phyloP scores from a whole-genome alignment of 1,140 invertebrate genomes.

The Solen grandis region DNA sequence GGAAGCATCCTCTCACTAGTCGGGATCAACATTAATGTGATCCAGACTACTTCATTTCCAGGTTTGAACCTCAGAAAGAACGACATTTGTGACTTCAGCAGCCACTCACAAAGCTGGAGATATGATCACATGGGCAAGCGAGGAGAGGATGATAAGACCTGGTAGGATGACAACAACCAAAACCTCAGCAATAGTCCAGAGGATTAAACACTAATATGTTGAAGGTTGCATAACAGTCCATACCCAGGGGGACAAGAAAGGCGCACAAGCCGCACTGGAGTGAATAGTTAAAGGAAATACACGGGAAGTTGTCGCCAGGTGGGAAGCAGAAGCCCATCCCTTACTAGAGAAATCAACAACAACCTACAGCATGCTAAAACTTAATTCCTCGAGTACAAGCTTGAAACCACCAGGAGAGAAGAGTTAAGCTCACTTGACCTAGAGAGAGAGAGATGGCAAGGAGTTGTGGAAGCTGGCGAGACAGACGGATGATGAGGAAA shows the following conservation, averaged over 20 bases:
- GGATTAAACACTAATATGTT: constrained; percentile 31
- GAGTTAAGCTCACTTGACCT: not conserved
- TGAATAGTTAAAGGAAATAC: constrained; percentile 13
- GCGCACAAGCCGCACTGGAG: constrained; percentile 51
- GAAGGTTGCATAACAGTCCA: constrained; percentile 28
- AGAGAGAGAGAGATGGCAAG: constrained; percentile 14
- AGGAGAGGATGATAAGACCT: constrained; percentile 39
- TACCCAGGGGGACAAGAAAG: constrained; percentile 19
- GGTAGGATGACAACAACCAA: constrained; percentile 40
- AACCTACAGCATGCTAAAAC: constrained; percentile 25
- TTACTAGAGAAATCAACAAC: constrained; percentile 26
- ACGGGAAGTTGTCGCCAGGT: constrained; percentile 41
- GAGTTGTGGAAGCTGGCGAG: constrained; percentile 33
- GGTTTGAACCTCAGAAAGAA: not conserved
- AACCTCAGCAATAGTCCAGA: not conserved
- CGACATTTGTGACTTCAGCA: constrained; percentile 42
- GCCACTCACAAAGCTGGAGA: constrained; percentile 63
- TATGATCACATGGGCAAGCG: constrained; percentile 56
- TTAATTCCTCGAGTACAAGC: not conserved
- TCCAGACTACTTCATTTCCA: too few relatives aligned
- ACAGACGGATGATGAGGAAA: constrained; percentile 33
- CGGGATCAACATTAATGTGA: too few relatives aligned
- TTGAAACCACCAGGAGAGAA: not conserved
- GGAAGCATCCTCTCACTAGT: too few relatives aligned
- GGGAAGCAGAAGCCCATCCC: constrained; percentile 35